These are phyloP conservation scores for Ryuthela nishihirai DNA, from an alignment of 2,888 invertebrate species.

Conservation along the genomic window DNA sequence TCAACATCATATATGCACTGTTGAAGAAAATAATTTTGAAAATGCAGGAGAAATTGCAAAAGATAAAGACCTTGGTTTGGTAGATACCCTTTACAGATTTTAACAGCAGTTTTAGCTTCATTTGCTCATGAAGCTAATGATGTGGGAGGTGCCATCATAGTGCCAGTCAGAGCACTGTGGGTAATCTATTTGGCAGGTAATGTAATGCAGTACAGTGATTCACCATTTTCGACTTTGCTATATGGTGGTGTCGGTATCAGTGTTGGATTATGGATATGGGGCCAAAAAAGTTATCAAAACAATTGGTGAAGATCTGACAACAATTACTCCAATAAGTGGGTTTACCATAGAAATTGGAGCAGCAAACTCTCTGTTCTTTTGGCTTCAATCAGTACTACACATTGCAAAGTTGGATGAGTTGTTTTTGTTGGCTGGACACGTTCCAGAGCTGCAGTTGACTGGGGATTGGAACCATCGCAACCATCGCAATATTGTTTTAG, in stretches of 20 bases:
- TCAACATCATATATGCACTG: no score
- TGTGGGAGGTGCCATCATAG: conserved; percentile 77
- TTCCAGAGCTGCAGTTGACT: conserved; percentile 59
- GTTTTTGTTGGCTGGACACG: conserved; percentile 70
- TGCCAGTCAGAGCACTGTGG: conserved; percentile 92
- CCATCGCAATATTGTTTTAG: conserved; percentile 90
- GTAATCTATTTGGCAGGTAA: conserved; percentile 81
- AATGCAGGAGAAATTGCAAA: no score
- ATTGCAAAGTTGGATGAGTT: conserved; percentile 99
- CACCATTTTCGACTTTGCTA: conserved; percentile 84
- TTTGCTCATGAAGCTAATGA: conserved; percentile 99
- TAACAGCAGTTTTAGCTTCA: conserved; percentile 97
- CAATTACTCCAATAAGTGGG: conserved; percentile 90
- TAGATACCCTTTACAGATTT: conserved; percentile 87
- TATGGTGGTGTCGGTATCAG: conserved; percentile 96
- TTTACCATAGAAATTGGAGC: conserved; percentile 96
- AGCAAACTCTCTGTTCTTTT: conserved; percentile 91
- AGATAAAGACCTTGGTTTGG: no score
- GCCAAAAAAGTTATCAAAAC: conserved; percentile 91
- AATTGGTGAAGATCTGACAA: conserved; percentile 93
- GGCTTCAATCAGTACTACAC: conserved; percentile 96
- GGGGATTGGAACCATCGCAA: conserved; percentile 72
- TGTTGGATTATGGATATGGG: conserved; percentile 93
- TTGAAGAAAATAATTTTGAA: no score
- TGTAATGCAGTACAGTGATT: conserved; percentile 76